phyloP scores from a whole-genome alignment of 1,140 invertebrate species.

The Megalonaias nervosa region DNA sequence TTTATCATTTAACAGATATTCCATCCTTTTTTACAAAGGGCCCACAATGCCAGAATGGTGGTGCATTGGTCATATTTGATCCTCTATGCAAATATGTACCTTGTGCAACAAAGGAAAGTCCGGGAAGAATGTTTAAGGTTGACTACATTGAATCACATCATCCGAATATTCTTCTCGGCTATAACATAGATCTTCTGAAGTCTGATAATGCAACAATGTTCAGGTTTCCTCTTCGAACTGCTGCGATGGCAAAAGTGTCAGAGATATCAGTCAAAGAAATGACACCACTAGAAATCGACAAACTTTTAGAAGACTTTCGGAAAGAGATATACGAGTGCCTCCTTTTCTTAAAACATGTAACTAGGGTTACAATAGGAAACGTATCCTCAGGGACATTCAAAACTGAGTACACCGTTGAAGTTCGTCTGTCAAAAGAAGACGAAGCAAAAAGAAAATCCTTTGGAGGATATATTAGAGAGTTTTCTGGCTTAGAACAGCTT shows the following conservation, averaged over 20 bases:
- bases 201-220: slow-evolving; percentile 33
- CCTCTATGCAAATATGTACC: slow-evolving; percentile 54
- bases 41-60: slow-evolving; percentile 35
- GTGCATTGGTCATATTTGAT: slow-evolving; percentile 58
- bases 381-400: slow-evolving; percentile 13
- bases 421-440: slow-evolving; percentile 18
- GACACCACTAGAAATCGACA: slow-evolving; percentile 21
- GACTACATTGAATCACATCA: slow-evolving; percentile 27
- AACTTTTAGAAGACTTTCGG: slow-evolving; percentile 44
- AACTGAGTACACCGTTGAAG: slow-evolving; percentile 27
- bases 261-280: slow-evolving; percentile 32
- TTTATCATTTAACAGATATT: slow-evolving; percentile 65
- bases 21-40: slow-evolving; percentile 58
- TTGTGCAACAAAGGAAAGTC: slow-evolving; percentile 28
- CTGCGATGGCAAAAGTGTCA: slow-evolving; percentile 41
- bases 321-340: slow-evolving; percentile 45
- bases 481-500: slow-evolving; percentile 4
- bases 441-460: slow-evolving; percentile 21
- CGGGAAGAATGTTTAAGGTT: slow-evolving; percentile 44
- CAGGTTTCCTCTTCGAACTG: slow-evolving; percentile 43
- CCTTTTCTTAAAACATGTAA: slow-evolving; percentile 51
- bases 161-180: slow-evolving; percentile 44
- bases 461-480: slow-evolving; percentile 17
- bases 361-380: slow-evolving; percentile 34
- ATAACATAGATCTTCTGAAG: slow-evolving; percentile 14